A percentile compares a stretch with the other conserved stretches of the same genome.
Evolutionary conservation across 2,888 invertebrate genomes (phyloP).

Genomic region (Lithophane semibrunnea): DNA sequence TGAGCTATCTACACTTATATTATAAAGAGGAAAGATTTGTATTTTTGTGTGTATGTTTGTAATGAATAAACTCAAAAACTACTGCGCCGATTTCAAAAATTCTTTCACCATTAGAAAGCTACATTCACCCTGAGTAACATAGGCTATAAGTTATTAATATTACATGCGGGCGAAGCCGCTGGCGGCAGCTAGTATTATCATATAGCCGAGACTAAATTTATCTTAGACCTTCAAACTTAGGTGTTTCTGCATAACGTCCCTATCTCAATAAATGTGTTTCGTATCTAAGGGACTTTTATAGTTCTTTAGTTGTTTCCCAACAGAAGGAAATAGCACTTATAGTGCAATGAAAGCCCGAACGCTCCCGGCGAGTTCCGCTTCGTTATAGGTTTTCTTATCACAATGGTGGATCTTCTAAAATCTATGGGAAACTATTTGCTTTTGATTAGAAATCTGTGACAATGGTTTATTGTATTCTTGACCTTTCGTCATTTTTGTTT

Average conservation of each 20-base stretch:
- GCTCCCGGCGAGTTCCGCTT: slow-evolving; percentile 50
- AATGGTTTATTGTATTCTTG: background rate
- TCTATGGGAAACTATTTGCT: slow-evolving; percentile 50
- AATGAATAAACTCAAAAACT: no score
- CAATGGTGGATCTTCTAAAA: slow-evolving; percentile 56
- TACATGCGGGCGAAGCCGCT: no score
- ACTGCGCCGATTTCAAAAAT: no score
- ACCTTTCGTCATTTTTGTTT: background rate
- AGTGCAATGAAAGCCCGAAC: slow-evolving; percentile 54
- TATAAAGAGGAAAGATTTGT: no score
- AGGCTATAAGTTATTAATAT: no score
- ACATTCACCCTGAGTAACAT: no score
- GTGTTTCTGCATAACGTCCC: slow-evolving; percentile 45
- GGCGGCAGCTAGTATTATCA: no score
- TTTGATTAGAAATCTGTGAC: slow-evolving; percentile 34
- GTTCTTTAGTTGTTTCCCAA: slow-evolving; percentile 58
- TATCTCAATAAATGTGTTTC: slow-evolving; percentile 57
- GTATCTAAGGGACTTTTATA: slow-evolving; percentile 57
- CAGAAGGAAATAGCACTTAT: slow-evolving; percentile 54
- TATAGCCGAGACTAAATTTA: background rate
- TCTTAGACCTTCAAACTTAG: slow-evolving; percentile 15
- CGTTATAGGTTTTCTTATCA: slow-evolving; percentile 54
- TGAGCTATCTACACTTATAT: background rate
- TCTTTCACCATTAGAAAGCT: no score
- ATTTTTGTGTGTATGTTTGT: no score